Conservation (phyloP, 2,113 vertebrate genomes). For the Orientallactaga bullata region DNA sequence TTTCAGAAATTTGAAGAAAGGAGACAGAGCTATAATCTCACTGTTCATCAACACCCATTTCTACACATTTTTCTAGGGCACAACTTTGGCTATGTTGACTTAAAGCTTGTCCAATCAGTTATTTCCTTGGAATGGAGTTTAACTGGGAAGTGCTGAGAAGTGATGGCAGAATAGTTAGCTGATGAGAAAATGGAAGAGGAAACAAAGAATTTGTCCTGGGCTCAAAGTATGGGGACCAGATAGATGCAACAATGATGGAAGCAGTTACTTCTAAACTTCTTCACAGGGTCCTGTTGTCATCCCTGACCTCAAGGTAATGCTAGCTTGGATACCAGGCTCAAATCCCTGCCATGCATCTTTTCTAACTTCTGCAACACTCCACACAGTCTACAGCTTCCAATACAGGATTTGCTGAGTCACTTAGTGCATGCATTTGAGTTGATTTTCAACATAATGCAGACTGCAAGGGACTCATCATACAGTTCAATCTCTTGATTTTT, state of each 20-base stretch:
- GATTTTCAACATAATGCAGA: not conserved
- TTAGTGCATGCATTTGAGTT: not conserved
- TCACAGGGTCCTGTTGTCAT: not conserved
- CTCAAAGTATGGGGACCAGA: not conserved
- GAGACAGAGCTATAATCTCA: not conserved
- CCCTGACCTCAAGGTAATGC: not conserved
- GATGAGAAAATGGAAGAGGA: not conserved
- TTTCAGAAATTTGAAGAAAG: not conserved
- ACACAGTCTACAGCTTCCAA: not conserved
- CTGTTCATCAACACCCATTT: not conserved
- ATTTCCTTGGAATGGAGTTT: conserved; percentile 14
- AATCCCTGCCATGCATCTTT: not conserved
- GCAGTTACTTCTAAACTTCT: not conserved
- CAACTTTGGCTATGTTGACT: not conserved
- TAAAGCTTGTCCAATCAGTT: not conserved
- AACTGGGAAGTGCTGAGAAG: not conserved
- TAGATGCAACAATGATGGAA: not conserved
- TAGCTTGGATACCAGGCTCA: too few species aligned
- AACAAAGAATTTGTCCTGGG: not conserved
- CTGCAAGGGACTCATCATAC: not conserved
- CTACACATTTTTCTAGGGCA: not conserved
- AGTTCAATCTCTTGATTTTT: conserved; percentile 40
- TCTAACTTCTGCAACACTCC: not conserved
- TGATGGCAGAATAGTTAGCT: not conserved
- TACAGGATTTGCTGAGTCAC: not conserved